These are phyloP conservation scores for Nomada fabriciana DNA, from an alignment of 2,888 invertebrate species.

Conservation along the genomic window DNA sequence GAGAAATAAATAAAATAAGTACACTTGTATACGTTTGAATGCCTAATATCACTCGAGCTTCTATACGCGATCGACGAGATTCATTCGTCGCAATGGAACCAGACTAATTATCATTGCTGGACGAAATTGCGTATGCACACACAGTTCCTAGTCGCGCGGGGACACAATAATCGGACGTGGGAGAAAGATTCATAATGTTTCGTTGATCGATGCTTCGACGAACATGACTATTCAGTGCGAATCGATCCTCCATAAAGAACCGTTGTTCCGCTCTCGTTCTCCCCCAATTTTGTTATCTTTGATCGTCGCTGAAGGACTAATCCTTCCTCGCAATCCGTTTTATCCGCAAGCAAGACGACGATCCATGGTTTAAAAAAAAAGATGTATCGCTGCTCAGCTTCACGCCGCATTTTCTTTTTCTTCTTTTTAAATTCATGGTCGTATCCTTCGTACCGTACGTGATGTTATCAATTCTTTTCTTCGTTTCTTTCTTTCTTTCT, in stretches of 20 bases:
- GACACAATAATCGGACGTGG: conserved; percentile 22
- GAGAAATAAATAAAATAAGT: background rate
- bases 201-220: conserved; percentile 11
- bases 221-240: conserved; percentile 10
- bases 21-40: background rate
- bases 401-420: background rate
- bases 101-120: conserved; percentile 28
- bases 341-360: conserved; percentile 1
- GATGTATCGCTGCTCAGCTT: background rate
- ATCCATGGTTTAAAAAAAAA: conserved; percentile 9
- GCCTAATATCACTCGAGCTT: background rate
- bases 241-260: conserved; percentile 10
- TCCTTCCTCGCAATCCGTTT: background rate
- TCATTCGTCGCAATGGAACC: background rate
- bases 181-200: conserved; percentile 22
- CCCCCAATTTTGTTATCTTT: background rate
- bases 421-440: background rate
- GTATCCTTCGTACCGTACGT: conserved; percentile 60
- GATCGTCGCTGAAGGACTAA: background rate
- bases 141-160: conserved; percentile 10
- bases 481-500: conserved; percentile 54
- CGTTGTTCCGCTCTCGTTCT: conserved; percentile 14
- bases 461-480: conserved; percentile 65
- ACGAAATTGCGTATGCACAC: conserved; percentile 63
- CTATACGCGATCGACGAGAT: conserved; percentile 3